These are phyloP conservation scores for Pentamera pediparva DNA, from an alignment of 53 echinoderm and acorn worm genomes.

Conservation along the genomic window DNA sequence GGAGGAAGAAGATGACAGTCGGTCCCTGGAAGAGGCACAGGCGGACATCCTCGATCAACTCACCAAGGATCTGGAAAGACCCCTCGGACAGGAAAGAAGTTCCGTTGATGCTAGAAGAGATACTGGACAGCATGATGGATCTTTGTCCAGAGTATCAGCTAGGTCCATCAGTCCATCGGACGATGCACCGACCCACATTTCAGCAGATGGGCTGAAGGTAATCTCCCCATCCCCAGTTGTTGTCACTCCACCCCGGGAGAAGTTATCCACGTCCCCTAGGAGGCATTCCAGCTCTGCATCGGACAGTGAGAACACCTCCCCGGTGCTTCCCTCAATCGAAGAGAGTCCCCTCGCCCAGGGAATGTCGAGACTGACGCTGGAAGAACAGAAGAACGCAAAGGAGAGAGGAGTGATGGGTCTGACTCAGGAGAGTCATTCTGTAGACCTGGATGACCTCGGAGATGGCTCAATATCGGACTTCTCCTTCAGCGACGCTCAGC, in stretches of 20 bases:
- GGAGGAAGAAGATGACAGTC: background rate
- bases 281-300: background rate
- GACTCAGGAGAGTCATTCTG: background rate
- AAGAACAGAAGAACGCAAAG: background rate
- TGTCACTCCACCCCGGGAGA: background rate
- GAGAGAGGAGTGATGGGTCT: too few species aligned
- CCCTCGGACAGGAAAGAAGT: background rate
- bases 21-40: background rate
- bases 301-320: background rate
- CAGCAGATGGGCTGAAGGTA: background rate
- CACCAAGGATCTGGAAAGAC: background rate
- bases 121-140: too few species aligned
- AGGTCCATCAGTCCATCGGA: background rate
- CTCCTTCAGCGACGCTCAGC: slow-evolving; percentile 1
- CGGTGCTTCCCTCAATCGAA: slow-evolving; percentile 6
- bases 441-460: background rate
- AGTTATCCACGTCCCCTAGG: background rate
- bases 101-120: background rate
- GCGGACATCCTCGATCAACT: background rate
- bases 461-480: background rate
- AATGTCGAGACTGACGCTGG: background rate
- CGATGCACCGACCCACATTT: background rate
- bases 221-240: slow-evolving; percentile 9
- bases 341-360: background rate
- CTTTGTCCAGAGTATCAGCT: too few species aligned